These are phyloP conservation scores for Campylomormyrus numenius DNA, from an alignment of 2,113 vertebrate genomes.

Conservation along the genomic window DNA sequence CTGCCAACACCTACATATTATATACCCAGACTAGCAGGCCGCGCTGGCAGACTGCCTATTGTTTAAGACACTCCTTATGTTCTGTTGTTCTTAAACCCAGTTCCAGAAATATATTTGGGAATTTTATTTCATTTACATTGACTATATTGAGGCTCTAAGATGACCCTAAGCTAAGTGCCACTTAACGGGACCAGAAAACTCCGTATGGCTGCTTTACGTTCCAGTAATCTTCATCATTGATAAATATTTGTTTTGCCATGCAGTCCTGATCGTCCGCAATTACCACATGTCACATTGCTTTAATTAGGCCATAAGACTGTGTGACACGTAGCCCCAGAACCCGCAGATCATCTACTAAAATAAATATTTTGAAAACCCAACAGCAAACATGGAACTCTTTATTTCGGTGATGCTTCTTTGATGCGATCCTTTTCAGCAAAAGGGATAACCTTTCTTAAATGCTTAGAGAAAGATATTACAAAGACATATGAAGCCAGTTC, in stretches of 20 bases:
- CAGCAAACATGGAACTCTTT: background rate
- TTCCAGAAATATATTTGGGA: background rate
- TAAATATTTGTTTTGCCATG: background rate
- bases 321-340: background rate
- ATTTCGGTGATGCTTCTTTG: background rate
- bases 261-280: background rate
- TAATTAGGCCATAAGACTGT: background rate
- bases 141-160: background rate
- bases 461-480: background rate
- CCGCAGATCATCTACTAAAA: background rate
- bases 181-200: background rate
- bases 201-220: background rate
- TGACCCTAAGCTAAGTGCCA: background rate
- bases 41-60: background rate
- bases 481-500: background rate
- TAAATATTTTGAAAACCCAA: background rate
- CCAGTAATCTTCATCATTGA: background rate
- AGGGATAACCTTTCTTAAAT: background rate
- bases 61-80: background rate
- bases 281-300: background rate
- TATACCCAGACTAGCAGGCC: background rate
- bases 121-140: background rate
- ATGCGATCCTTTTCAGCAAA: background rate
- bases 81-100: background rate
- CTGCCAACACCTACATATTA: slow-evolving; percentile 6